Evolutionary conservation across 2,113 vertebrate species (phyloP), one percentile per base, ranked within the genome.

Genomic region (Embiotoca jacksoni): DNA sequence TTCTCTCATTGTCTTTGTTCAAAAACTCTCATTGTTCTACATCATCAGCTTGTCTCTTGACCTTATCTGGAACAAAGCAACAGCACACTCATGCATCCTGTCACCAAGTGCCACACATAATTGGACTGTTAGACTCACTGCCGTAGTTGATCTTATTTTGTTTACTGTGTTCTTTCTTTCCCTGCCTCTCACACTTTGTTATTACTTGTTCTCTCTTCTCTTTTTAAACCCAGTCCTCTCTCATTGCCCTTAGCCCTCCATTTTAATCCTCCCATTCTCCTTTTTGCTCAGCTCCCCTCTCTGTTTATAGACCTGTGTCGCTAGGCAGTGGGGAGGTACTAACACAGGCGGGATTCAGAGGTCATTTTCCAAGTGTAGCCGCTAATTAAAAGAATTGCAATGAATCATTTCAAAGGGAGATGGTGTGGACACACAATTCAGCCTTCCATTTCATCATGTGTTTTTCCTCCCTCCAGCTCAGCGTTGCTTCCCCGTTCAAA

Each of bases 371-470:
- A 86, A 93, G 88, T 90, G 82, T 55, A 69, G 85, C 81, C 76
- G 75, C 89, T 91, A 93, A 93, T 94, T 93, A 92, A 80, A 77
- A 76, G 82, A 85, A 61, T 75, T 15, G 65, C 64, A 77, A 88
- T 81, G 55, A 88, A 79, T 88, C 33, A 89, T 89, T 89, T 92
- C 85, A 91, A 85, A 89, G 60, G 74, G 82, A 83, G 54, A 75
- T 64, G 60, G 58, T 81, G 81, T 75, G 77, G 76, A 82, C 54
- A 69, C 64, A 81, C 72, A 84, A 75, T 80, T 60, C 76, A 57
- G 63, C 50, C 37, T 61, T 83, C 56, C 49, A 75, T 81, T 79
- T 88, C 82, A 82, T 89, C 78, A 56, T 67, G 50, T 63, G 14
- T 71, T 59, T 64, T 59, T 66, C 7, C 10, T 47, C n/a, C 46